Conservation (phyloP, 1,140 invertebrate species). For the Aricia agestis region DNA sequence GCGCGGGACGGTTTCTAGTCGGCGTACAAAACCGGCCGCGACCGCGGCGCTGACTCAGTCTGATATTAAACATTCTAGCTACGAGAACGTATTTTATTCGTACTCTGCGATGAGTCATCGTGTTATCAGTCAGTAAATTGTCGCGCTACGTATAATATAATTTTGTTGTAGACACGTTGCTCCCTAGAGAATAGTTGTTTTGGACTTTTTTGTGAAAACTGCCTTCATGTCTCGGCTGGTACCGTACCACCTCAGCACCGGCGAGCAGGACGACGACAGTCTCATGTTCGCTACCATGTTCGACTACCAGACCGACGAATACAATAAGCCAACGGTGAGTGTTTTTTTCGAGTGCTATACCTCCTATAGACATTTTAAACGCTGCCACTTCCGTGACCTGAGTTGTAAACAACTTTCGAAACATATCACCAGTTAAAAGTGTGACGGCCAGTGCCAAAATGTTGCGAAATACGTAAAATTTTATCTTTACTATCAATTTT, state of each 20-base stretch:
- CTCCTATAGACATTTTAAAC: constrained; percentile 19
- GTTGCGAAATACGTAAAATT: not conserved
- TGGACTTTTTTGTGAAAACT: constrained; percentile 48
- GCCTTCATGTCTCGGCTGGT: constrained; percentile 74
- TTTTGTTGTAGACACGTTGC: constrained; percentile 33
- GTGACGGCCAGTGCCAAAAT: constrained; percentile 13
- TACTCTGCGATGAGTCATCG: constrained; percentile 59
- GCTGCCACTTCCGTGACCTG: constrained; percentile 28
- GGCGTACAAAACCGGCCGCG: constrained; percentile 65
- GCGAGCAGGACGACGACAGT: constrained; percentile 74
- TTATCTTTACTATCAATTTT: not conserved
- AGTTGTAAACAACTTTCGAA: constrained; percentile 56
- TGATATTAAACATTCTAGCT: constrained; percentile 71
- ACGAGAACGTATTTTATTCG: constrained; percentile 49
- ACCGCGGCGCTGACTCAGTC: constrained; percentile 65
- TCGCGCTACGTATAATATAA: constrained; percentile 40
- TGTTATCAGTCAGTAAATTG: constrained; percentile 61
- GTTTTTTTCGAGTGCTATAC: constrained; percentile 20
- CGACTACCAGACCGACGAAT: constrained; percentile 71
- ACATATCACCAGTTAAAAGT: constrained; percentile 17
- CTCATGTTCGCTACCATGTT: constrained; percentile 76
- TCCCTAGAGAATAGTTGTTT: constrained; percentile 29
- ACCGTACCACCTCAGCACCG: constrained; percentile 61
- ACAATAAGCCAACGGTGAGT: constrained; percentile 68
- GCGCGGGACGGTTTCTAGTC: constrained; percentile 46